phyloP scores from a whole-genome alignment of 2,888 invertebrate genomes.

The Eubasilissa splendida region DNA sequence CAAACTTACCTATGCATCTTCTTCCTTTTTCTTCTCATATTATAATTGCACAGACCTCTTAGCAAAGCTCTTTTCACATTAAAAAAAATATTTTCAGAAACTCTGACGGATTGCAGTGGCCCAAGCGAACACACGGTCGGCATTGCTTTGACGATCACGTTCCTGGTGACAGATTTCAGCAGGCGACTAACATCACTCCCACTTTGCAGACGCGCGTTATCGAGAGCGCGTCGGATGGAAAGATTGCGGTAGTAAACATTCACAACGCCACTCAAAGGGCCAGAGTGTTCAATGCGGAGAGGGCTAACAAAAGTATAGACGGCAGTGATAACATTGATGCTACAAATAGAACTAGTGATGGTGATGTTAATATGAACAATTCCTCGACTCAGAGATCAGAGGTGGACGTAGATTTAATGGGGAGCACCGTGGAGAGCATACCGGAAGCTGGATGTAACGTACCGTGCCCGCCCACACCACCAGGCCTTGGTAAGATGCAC shows the following conservation, averaged over 20 bases:
- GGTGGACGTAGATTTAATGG: not conserved
- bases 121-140: slow-evolving; percentile 54
- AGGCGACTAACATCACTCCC: slow-evolving; percentile 28
- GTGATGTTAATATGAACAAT: not conserved
- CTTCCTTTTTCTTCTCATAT: no score
- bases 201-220: not conserved
- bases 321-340: slow-evolving; percentile 24
- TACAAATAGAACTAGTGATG: slow-evolving; percentile 25
- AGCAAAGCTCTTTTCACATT: no score
- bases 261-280: slow-evolving; percentile 52
- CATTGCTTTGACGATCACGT: slow-evolving; percentile 54
- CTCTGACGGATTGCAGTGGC: slow-evolving; percentile 50
- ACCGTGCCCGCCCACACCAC: slow-evolving; percentile 52
- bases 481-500: slow-evolving; percentile 52
- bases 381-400: not conserved
- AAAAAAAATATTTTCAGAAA: slow-evolving; percentile 29
- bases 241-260: slow-evolving; percentile 37
- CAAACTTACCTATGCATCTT: no score
- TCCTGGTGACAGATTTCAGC: not conserved
- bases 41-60: no score
- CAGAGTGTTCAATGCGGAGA: slow-evolving; percentile 19
- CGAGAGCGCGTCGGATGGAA: not conserved
- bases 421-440: slow-evolving; percentile 24
- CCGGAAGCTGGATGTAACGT: slow-evolving; percentile 51
- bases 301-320: slow-evolving; percentile 35